phyloP scores from a whole-genome alignment of 2,113 vertebrate species.

The Gnathonemus echidnorhynchus region DNA sequence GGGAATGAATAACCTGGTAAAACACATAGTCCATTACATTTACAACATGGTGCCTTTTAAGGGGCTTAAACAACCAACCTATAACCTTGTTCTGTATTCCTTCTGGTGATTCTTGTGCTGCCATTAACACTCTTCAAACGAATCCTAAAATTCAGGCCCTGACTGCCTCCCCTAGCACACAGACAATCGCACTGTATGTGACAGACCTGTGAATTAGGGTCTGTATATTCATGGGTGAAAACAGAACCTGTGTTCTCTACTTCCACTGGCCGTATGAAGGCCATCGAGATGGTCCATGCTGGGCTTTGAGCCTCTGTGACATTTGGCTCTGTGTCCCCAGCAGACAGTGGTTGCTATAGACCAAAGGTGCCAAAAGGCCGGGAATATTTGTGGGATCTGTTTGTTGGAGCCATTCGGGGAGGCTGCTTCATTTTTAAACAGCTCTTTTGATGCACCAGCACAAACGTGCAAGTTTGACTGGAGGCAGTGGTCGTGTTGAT shows the following conservation, averaged over 20 bases:
- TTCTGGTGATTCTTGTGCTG: background rate
- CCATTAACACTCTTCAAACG: background rate
- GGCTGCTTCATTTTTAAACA: background rate
- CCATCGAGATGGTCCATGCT: background rate
- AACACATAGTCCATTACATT: background rate
- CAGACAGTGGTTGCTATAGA: background rate
- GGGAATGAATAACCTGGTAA: background rate
- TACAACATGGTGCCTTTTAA: background rate
- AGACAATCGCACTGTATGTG: background rate
- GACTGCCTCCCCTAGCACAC: background rate
- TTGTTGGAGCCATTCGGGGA: background rate
- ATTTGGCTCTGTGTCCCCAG: background rate
- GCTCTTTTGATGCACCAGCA: background rate
- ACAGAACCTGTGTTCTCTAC: background rate
- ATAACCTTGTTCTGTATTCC: background rate
- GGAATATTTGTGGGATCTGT: background rate
- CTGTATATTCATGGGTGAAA: background rate
- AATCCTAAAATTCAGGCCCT: background rate
- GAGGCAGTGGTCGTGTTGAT: background rate
- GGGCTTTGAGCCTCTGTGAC: slow-evolving; percentile 4
- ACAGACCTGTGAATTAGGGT: background rate
- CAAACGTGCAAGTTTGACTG: background rate
- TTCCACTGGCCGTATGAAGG: background rate
- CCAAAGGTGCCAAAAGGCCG: background rate
- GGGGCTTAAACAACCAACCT: background rate